Evolutionary conservation across 2,797 vertebrate genomes (phyloP).

Genomic region (Silurus aristotelis): DNA sequence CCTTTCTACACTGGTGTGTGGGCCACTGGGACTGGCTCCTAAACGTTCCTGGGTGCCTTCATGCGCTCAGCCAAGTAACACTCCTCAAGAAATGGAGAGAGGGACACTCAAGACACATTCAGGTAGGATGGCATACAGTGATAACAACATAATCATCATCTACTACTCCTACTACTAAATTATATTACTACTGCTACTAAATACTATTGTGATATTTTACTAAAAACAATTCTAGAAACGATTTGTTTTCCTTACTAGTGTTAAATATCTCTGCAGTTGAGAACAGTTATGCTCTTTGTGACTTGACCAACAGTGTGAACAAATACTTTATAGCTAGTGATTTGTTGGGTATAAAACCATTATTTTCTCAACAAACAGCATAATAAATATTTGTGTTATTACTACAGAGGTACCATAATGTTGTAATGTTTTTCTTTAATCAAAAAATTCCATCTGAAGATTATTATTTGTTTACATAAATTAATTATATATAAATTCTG

Average conservation of each 20-base stretch:
- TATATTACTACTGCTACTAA: background rate
- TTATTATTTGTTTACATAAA: background rate
- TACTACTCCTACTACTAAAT: background rate
- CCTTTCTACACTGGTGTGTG: conserved; percentile 61
- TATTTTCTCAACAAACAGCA: background rate
- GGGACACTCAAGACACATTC: conserved; percentile 52
- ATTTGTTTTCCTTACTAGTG: no score
- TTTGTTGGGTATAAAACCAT: background rate
- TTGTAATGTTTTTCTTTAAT: background rate
- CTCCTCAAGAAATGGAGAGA: conserved; percentile 18
- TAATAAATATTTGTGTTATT: background rate
- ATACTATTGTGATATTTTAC: background rate
- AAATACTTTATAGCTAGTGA: background rate
- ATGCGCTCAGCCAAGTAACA: conserved; percentile 54
- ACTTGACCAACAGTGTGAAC: background rate
- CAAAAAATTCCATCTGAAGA: background rate
- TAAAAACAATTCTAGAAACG: no score
- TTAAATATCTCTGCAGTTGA: background rate
- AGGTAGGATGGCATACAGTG: conserved; percentile 38
- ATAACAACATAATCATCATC: background rate
- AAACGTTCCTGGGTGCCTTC: conserved; percentile 71
- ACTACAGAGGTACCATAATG: background rate
- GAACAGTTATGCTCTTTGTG: background rate
- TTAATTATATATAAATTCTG: background rate
- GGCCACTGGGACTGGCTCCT: conserved; percentile 64